Evolutionary conservation across 2,888 invertebrate species (phyloP), one percentile per base, ranked within the genome.

Genomic region (Drosophila merina): DNA sequence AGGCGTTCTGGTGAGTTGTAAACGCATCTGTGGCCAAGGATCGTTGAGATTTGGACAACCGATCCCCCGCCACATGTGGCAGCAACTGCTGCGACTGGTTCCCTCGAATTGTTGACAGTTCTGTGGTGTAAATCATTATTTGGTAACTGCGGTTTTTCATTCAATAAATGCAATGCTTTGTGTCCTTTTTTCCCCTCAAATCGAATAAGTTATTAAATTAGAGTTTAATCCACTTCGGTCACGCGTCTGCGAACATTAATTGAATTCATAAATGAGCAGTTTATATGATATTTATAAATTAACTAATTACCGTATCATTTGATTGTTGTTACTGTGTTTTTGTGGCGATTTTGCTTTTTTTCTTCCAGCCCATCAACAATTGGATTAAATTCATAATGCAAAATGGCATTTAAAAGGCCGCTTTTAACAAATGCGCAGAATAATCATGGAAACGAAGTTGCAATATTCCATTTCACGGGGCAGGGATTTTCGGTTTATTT

Each of bases 221-320:
- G 86, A 74, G 67, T 56, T 72, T 86, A 86, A 83, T 83, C 86
- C 75, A 83, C 60, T 82, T 74, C 75, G 66, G 47, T 59, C 77
- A 83, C 72, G 77, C 72, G 54, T 67, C 58, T 71, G 77, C 72
- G 68, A 67, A 81, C 77, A 79, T 79, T 81, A 86, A 84, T 84
- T 84, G 73, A 84, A 81, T 84, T 68, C 72, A 64, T 60, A 77
- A 82, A 84, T 81, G 77, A 76, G 67, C 86, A 78, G 77, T 79
- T 79, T 72, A 76, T 77, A 72, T 74, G 73, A 74, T 75, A 77
- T 79, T 75, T 79, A 79, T 74, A 86, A 73, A 81, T 79, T 77
- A 79, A 76, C 82, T 76, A 83, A 81, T 84, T 81, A 77, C 72
- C 76, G 63, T 60, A 73, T 77, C 66, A 56, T 72, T 72, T 52